A percentile compares a stretch with the other conserved stretches of the same genome.
Conservation (phyloP, 2,888 invertebrate genomes). For the Lasiommata megera region DNA sequence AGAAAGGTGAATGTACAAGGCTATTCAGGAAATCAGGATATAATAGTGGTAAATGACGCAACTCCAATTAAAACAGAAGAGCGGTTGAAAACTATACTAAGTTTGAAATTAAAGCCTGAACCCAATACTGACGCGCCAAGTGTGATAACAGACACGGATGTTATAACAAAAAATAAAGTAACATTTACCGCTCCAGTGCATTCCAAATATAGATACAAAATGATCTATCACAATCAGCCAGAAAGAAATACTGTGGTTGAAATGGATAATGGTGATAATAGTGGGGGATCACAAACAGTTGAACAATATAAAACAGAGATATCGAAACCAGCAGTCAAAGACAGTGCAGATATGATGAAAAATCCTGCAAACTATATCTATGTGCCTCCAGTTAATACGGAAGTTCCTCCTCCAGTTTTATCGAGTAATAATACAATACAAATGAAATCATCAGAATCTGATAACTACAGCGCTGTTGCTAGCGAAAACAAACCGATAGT, state of each 20-base stretch:
- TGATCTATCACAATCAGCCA: conserved; percentile 12
- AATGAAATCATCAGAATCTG: not conserved
- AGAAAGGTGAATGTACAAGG: conserved; percentile 8
- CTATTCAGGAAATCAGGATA: not conserved
- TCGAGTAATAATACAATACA: not conserved
- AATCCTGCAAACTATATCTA: not conserved
- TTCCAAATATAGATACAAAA: conserved; percentile 15
- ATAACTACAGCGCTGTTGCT: not conserved
- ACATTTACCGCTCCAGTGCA: conserved; percentile 15
- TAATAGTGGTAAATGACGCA: not conserved
- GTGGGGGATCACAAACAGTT: not conserved
- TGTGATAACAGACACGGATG: not conserved
- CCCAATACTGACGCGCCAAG: not conserved
- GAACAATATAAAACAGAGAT: conserved; percentile 35
- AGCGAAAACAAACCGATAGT: not conserved
- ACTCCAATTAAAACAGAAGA: not conserved
- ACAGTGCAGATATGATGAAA: not conserved
- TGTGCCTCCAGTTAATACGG: not conserved
- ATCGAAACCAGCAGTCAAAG: not conserved
- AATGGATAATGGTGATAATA: not conserved
- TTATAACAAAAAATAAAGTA: not conserved
- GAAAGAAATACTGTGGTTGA: conserved; percentile 11
- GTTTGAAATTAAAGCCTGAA: not conserved
- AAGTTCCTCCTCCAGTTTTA: not conserved
- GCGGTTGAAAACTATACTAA: not conserved